Base-by-base conservation (phyloP, 2,888 invertebrate species). In the Mylabris sibirica region DNA sequence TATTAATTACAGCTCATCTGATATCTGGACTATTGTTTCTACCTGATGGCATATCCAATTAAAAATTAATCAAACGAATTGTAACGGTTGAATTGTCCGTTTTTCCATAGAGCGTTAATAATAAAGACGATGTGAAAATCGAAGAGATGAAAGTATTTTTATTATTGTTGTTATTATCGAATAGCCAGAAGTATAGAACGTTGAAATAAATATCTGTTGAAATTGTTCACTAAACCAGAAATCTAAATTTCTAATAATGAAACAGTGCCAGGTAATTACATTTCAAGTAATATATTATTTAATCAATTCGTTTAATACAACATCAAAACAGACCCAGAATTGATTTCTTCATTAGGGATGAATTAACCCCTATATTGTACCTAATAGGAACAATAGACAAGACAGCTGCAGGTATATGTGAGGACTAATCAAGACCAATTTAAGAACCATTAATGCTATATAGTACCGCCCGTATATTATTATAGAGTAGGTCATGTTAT, bases 241-340 rank as follows among this genome's bases (percentile, higher is more conserved):
- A 82, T 80, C 78, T 78, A 74, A 77, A 14, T 57, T 57, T 57
- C 3, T 57, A 11, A 20, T 22, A 3, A 11, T 0, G 11, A 20
- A 24, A 71, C 70, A 80, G 79, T 80, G 80, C 82, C 85, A 85
- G 85, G 85, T 85, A 85, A 85, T 85, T 85, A 84, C 84, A 84
- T 85, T 84, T 82, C 81, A 83, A 84, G 85, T 84, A 85, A 85
- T 85, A 83, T 84, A 85, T 84, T 85, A 85, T 85, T n/a, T 41
- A 41, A 14, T 5, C 44, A 44, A 44, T 17, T 17, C 6, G 6
- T 38, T 12, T 2, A 38, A n/a, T 6, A 4, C 44, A 17, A 44
- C 4, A 17, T 17, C 5, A 44, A 17, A 38, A 38, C 12, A 38
- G 6, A 38, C 1, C 12, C 11, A 38, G 17, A 53, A 57, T 57